Base-by-base conservation (phyloP, 2,888 invertebrate species). In the Cyclophora punctaria region DNA sequence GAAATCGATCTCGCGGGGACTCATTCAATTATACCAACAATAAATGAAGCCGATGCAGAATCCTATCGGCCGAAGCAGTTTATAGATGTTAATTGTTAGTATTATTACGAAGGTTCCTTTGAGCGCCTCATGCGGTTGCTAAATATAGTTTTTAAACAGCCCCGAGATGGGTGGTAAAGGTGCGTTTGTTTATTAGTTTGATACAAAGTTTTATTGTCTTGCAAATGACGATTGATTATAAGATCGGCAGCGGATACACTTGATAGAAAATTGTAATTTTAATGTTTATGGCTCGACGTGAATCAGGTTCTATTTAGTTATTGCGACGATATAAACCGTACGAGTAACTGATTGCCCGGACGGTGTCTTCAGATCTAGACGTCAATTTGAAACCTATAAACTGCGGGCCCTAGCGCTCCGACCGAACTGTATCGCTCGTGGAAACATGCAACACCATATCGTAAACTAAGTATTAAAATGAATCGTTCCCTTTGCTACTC, bases 31-130 rank as follows among this genome's bases (percentile, higher is more conserved):
- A 75, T 60, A 69, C 52, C 67, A 65, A 73, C 66, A 72, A 71
- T 76, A 76, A 80, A 78, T 60, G 60, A 62, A 64, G 58, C 57
- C 62, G 51, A 57, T 61, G 53, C 48, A 44, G 48, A 35, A 48
- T 20, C 55, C 60, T 62, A 67, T 71, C 65, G 67, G 61, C 62
- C 60, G 55, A 53, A 64, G 56, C 63, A 64, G 74, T 84, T 86
- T 85, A 86, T 83, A 75, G 83, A 74, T 73, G 76, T 73, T 85
- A 85, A 86, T 86, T 85, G 79, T 81, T 75, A 77, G 75, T 78
- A 80, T 77, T 79, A 79, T 78, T 75, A 71, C 44, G 71, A 67
- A 62, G 61, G 55, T 55, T 65, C 52, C 61, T 70, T 70, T 71
- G 67, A 59, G 55, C 45, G 52, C 60, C 57, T 62, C 60, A 65